A percentile compares a stretch with the other conserved stretches of the same genome.
Evolutionary conservation across 1,140 invertebrate species (phyloP).

Genomic region (Spodoptera litura): DNA sequence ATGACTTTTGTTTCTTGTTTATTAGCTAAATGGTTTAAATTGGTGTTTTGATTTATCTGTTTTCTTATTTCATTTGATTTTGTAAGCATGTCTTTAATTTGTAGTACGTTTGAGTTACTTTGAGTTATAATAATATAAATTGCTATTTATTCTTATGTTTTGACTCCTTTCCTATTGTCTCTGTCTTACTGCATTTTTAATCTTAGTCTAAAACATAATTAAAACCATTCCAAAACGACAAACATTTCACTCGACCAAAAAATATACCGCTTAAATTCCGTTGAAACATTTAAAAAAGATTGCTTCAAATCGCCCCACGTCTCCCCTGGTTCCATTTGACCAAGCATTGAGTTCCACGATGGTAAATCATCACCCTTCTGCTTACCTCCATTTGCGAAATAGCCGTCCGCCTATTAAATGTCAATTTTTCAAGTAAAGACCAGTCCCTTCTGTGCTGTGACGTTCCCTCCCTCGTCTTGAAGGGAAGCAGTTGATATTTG

Average conservation of each 20-base stretch:
- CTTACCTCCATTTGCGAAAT: constrained; percentile 78
- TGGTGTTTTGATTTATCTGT: neutral
- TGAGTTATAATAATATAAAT: too few species aligned
- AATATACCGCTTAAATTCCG: neutral
- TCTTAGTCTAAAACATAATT: too few species aligned
- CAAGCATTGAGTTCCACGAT: constrained; percentile 41
- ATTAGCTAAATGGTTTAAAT: constrained; percentile 22
- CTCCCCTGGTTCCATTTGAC: constrained; percentile 42
- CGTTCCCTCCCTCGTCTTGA: constrained; percentile 19
- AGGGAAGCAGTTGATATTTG: constrained; percentile 48
- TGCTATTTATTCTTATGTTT: too few species aligned
- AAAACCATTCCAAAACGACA: too few species aligned
- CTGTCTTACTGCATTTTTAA: too few species aligned
- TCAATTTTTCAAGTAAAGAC: constrained; percentile 77
- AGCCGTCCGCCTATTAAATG: constrained; percentile 80
- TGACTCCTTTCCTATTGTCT: too few species aligned
- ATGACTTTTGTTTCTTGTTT: constrained; percentile 20
- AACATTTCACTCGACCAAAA: neutral
- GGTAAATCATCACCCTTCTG: constrained; percentile 80
- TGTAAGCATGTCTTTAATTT: too few species aligned
- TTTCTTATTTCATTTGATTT: neutral
- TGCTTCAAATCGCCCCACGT: constrained; percentile 4
- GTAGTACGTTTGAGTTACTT: too few species aligned
- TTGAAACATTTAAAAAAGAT: constrained; percentile 33
- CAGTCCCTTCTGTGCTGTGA: constrained; percentile 25